These are phyloP conservation scores for Hirtodrosophila duncani DNA, from an alignment of 2,888 invertebrate species.

Conservation along the genomic window DNA sequence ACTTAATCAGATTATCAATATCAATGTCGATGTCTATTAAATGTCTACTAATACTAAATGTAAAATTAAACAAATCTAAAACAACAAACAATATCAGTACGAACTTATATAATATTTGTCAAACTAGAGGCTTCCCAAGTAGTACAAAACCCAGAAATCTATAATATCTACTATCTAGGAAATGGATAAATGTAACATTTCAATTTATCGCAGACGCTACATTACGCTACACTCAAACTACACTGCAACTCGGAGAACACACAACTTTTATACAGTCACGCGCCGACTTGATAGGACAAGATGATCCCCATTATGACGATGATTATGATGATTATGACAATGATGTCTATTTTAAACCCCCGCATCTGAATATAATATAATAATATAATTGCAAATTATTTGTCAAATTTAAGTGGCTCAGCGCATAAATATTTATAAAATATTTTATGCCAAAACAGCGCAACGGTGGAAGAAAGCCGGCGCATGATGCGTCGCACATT, in stretches of 20 bases:
- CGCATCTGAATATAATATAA: constrained; percentile 18
- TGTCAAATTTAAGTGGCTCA: constrained; percentile 69
- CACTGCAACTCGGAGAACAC: constrained; percentile 7
- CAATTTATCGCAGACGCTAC: constrained; percentile 16
- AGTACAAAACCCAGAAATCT: constrained; percentile 47
- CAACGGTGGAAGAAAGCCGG: constrained; percentile 16
- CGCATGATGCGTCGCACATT: constrained; percentile 42
- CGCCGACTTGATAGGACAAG: constrained; percentile 27
- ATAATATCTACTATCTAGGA: constrained; percentile 3
- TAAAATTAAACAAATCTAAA: constrained; percentile 33
- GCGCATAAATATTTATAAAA: constrained; percentile 71
- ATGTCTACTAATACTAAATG: constrained; percentile 24
- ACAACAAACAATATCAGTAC: constrained; percentile 56
- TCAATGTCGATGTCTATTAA: constrained; percentile 53
- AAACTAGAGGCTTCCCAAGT: constrained; percentile 70
- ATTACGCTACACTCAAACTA: constrained; percentile 33
- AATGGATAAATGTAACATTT: constrained; percentile 1
- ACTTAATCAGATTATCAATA: constrained; percentile 6
- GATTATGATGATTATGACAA: constrained; percentile 14
- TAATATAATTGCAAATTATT: constrained; percentile 30
- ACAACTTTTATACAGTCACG: constrained; percentile 18
- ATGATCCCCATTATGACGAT: constrained; percentile 3
- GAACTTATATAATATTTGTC: constrained; percentile 36
- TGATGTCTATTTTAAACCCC: constrained; percentile 38
- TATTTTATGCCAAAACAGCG: constrained; percentile 51